Evolutionary conservation across 1,140 invertebrate genomes (phyloP).

Genomic region (Cylas formicarius): DNA sequence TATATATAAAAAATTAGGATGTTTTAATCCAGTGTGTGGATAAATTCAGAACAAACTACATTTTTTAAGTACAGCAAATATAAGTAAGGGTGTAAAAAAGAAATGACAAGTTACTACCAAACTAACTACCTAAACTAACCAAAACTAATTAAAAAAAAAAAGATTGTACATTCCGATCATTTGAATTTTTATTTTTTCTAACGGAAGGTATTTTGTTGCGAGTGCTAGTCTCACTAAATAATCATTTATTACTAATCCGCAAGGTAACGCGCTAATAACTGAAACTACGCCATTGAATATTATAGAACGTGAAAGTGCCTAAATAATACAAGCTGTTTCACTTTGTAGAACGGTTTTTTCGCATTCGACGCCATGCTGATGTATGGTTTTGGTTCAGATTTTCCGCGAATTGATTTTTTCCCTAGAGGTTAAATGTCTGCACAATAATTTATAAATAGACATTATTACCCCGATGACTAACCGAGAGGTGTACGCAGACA

Average conservation of each 20-base stretch:
- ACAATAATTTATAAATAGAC: not conserved
- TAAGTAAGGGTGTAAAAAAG: too few species aligned
- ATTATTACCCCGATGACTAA: not conserved
- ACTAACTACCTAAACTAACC: too few species aligned
- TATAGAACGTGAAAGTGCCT: slow-evolving; percentile 12
- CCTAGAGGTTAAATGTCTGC: not conserved
- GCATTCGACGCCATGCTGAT: slow-evolving; percentile 5
- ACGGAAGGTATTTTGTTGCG: too few species aligned
- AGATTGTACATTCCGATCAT: not conserved
- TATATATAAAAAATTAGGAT: too few species aligned
- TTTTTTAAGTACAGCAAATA: too few species aligned
- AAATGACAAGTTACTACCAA: too few species aligned
- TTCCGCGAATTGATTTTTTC: not conserved
- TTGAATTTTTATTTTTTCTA: slow-evolving; percentile 1
- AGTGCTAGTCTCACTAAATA: too few species aligned
- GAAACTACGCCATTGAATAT: not conserved
- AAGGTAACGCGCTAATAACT: not conserved
- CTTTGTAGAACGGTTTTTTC: too few species aligned
- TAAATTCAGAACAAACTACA: too few species aligned
- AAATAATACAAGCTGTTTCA: too few species aligned
- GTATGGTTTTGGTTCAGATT: slow-evolving; percentile 8
- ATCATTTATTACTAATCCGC: too few species aligned
- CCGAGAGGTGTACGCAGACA: not conserved
- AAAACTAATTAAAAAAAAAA: not conserved
- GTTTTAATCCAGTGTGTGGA: too few species aligned